Base-by-base conservation (phyloP, 2,797 vertebrate species). In the Pseudocheirus occidentalis region DNA sequence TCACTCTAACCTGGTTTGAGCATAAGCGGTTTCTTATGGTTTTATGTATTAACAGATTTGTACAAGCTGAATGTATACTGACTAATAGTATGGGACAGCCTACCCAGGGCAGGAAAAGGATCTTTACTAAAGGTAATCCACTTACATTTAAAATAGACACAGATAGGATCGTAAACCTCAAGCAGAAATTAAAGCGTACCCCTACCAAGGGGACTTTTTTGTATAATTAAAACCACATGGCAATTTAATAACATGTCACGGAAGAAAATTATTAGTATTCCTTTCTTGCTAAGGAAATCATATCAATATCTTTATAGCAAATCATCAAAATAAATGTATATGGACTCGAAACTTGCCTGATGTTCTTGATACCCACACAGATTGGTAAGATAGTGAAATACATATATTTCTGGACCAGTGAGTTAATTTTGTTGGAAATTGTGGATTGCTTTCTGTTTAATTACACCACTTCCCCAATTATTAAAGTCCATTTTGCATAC, bases 41-140 rank as follows among this genome's bases (percentile, higher is more conserved):
- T 99, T 99, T 99, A 99, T 99, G 99, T 99, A 99, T 99, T 99
- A 99, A 99, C 99, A 99, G 99, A 99, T 99, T 99, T 99, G 98
- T 98, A 98, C 98, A 98, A 98, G 99, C 99, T 99, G 99, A 99
- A 99, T 98, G 99, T 99, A 99, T 98, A 99, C 99, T 99, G 98
- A 98, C 99, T 99, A 99, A 99, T 99, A 99, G 99, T 99, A 99
- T 99, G 99, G 99, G 99, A 99, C 99, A 98, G 99, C 98, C 98
- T 97, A 99, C 99, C 98, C 98, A 98, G 98, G 98, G 97, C 97
- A 98, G 98, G 98, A 98, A 98, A 98, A 99, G 98, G 98, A 99
- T 99, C 99, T 99, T 98, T 98, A 98, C 97, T 98, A 98, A 98
- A 98, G 97, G 97, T 99, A 99, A 99, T 99, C 99, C 99, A 99